Evolutionary conservation across 2,113 vertebrate species (phyloP).

Genomic region (Rhipidura dahli): DNA sequence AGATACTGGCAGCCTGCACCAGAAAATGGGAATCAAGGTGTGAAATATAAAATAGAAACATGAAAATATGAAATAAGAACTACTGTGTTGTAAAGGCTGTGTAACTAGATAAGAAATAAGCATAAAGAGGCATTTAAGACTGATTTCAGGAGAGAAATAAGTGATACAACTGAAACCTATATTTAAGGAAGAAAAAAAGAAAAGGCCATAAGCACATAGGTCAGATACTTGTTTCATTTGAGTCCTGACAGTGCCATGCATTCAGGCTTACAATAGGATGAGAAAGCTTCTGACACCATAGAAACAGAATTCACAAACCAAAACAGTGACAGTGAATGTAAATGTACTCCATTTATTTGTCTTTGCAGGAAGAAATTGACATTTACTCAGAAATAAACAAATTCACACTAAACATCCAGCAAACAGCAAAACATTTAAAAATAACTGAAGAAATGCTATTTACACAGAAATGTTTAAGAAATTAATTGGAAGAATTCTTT

Average conservation of each 20-base stretch:
- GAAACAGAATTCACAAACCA: not conserved
- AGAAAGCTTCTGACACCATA: not conserved
- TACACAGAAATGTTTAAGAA: not conserved
- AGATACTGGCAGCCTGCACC: not conserved
- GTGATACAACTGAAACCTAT: not conserved
- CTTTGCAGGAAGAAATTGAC: not conserved
- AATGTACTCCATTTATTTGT: not conserved
- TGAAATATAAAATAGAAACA: not conserved
- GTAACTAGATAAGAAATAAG: not conserved
- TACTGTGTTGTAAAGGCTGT: not conserved
- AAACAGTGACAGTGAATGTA: not conserved
- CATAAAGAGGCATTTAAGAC: not conserved
- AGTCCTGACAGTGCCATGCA: not conserved
- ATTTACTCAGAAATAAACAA: not conserved
- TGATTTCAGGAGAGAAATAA: not conserved
- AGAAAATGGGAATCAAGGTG: not conserved
- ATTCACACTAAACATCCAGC: not conserved
- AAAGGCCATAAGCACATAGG: not conserved
- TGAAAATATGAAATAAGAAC: not conserved
- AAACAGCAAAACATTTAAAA: not conserved
- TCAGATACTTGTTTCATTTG: not conserved
- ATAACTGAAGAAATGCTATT: not conserved
- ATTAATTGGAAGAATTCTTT: fast-evolving
- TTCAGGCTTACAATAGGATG: not conserved
- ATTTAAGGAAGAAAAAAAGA: not conserved